Evolutionary conservation across 2,113 vertebrate genomes (phyloP).

Genomic region (human (Homo sapiens)): GRCh38 chrX:29235501-29236000

Average conservation of each 20-base stretch:
- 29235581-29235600: background rate
- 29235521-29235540: background rate
- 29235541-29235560: background rate
- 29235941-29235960: slow-evolving; percentile 4
- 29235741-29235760: background rate
- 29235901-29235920: background rate
- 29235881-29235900: background rate
- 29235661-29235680: background rate
- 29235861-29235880: background rate
- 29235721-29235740: slow-evolving; percentile 31
- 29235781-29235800: background rate
- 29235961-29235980: slow-evolving; percentile 24
- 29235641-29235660: background rate
- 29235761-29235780: background rate
- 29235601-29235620: background rate
- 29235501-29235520: background rate
- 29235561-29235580: background rate
- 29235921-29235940: slow-evolving; percentile 43
- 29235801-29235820: background rate
- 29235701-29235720: background rate
- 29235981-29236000: slow-evolving; percentile 25
- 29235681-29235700: background rate
- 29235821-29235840: slow-evolving; percentile 41
- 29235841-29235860: background rate
- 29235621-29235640: background rate